Conservation (phyloP, 2,797 vertebrate species). For the Phoxinus dragarum region DNA sequence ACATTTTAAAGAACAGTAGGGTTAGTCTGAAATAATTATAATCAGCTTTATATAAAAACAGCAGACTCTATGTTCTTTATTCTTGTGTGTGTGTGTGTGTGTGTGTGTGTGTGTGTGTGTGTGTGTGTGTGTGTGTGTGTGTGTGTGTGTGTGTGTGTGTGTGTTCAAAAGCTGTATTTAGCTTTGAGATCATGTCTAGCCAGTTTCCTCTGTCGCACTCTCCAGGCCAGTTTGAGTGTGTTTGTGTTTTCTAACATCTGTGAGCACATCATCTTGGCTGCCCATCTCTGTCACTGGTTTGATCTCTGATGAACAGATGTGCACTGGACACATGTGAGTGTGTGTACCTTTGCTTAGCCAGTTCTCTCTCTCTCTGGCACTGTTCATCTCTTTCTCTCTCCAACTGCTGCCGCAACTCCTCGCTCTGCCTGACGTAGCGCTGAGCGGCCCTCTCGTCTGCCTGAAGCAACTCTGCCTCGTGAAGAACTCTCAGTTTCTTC, state of each 20-base stretch:
- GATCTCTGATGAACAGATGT: slow-evolving; percentile 16
- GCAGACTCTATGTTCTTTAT: neutral
- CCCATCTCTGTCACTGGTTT: neutral
- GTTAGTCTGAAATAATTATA: neutral
- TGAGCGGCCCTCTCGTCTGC: slow-evolving; percentile 85
- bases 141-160: neutral
- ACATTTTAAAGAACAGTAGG: neutral
- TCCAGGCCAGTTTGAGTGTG: neutral
- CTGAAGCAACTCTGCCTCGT: slow-evolving; percentile 89
- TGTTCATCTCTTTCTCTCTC: slow-evolving; percentile 85
- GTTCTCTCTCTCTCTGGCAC: slow-evolving; percentile 85
- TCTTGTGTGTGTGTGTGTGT: neutral
- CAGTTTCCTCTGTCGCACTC: neutral
- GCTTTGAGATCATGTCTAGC: slow-evolving; percentile 25
- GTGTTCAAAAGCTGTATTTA: slow-evolving; percentile 8
- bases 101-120: too few species aligned
- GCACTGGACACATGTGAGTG: neutral
- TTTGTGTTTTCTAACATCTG: slow-evolving; percentile 21
- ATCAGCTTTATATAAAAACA: neutral
- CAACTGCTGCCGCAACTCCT: slow-evolving; percentile 86
- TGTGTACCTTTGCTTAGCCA: slow-evolving; percentile 83
- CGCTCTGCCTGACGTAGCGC: slow-evolving; percentile 79
- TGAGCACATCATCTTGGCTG: neutral
- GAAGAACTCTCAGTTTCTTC: slow-evolving; percentile 84
- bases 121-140: too few species aligned